Evolutionary conservation across 2,797 vertebrate genomes (phyloP), one percentile per base, ranked within the genome.

Genomic region (Taenioides sp.): DNA sequence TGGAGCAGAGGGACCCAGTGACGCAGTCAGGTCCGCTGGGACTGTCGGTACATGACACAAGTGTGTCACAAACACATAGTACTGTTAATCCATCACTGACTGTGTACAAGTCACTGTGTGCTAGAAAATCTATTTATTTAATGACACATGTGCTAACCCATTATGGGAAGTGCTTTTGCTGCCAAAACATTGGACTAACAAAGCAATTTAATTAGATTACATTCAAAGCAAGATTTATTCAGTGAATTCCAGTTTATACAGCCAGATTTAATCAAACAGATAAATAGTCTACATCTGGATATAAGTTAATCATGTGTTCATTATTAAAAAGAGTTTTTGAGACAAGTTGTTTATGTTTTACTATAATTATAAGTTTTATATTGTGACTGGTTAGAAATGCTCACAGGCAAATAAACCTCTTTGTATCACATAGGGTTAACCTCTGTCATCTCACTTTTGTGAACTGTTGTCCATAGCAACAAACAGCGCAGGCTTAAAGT

Each of bases 381-480:
- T 18, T 18, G 14, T 5, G 5, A 1, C 6, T 27, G 12, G 12
- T 60, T 18, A 3, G 31, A 25, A 31, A 31, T 60, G 5, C 4
- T 27, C 58, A 28, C 58, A 22, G 47, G 43, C 22, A 60, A 63
- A 61, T n/a, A 10, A 64, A 64, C 64, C 72, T 63, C 70, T 68
- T 60, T 68, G 69, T 79, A 69, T 72, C 63, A n/a, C 20, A 59
- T 55, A 83, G 80, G 78, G 71, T 81, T 84, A 81, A 88, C 75
- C 52, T 34, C 75, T 68, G 75, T 71, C 80, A 75, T 62, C 65
- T 67, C 69, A 65, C 77, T 54, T 59, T 49, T 52, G 59, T 71
- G 69, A 72, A 61, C 84, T 77, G 83, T 87, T 82, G 72, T 86
- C 77, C 84, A 52, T 88, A 84, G 84, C 80, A 91, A 88, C 89